phyloP scores from a whole-genome alignment of 2,888 invertebrate species.

The Apamea epomidion region DNA sequence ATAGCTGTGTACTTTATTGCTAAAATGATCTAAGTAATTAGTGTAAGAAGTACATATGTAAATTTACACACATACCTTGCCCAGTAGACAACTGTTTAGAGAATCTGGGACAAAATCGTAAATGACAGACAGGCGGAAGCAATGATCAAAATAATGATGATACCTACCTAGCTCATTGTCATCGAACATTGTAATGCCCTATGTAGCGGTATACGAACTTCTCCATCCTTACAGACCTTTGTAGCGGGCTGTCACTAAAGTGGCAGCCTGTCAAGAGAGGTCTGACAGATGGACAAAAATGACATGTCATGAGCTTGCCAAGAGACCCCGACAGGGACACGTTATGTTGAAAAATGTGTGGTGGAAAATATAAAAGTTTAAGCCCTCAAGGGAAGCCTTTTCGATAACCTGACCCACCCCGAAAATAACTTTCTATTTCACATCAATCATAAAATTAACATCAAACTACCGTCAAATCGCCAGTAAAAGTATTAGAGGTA shows the following conservation, averaged over 20 bases:
- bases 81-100: neutral
- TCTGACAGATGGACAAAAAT: neutral
- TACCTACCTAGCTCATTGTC: neutral
- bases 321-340: neutral
- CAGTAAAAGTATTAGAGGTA: slow-evolving; percentile 26
- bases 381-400: neutral
- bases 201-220: neutral
- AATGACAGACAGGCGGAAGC: neutral
- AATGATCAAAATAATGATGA: neutral
- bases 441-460: neutral
- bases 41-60: neutral
- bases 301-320: neutral
- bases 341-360: neutral
- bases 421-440: slow-evolving; percentile 16
- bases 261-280: neutral
- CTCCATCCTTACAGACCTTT: neutral
- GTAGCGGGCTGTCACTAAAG: neutral
- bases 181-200: neutral
- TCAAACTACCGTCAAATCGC: slow-evolving; percentile 5
- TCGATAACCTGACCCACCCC: neutral
- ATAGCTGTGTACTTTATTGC: neutral
- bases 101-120: neutral
- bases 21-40: neutral
- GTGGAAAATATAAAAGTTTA: neutral
- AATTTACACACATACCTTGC: neutral